phyloP scores from a whole-genome alignment of 2,797 vertebrate species.

The Sebastes kiyomatsui region DNA sequence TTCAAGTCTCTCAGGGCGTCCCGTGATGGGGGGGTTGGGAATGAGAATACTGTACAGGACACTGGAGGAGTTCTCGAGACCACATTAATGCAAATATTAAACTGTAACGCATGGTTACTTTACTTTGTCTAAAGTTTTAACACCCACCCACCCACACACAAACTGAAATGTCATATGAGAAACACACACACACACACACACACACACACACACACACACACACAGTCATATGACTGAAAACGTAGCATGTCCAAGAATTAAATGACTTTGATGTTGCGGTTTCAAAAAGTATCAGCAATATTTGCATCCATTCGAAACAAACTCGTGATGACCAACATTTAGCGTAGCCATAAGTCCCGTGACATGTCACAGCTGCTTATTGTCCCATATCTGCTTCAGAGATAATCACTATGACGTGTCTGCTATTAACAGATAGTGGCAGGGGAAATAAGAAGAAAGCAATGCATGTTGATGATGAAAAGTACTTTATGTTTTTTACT shows the following conservation, averaged over 20 bases:
- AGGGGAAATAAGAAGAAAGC: neutral
- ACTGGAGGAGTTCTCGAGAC: conserved; percentile 19
- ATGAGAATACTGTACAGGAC: conserved; percentile 11
- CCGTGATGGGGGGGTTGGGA: neutral
- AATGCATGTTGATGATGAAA: neutral
- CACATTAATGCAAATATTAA: conserved; percentile 66
- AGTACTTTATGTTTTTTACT: neutral
- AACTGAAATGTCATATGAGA: conserved; percentile 41
- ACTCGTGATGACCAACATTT: conserved; percentile 56
- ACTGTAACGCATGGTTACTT: conserved; percentile 72
- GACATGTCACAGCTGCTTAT: conserved; percentile 34
- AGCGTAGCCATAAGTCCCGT: conserved; percentile 17
- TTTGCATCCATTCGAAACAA: conserved; percentile 57
- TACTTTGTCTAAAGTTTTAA: conserved; percentile 43
- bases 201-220: neutral
- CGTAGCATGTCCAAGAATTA: conserved; percentile 49
- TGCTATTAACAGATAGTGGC: neutral
- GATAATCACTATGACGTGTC: neutral
- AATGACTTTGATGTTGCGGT: conserved; percentile 45
- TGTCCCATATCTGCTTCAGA: conserved; percentile 5
- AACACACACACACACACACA: conserved; percentile 15
- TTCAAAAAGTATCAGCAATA: conserved; percentile 45
- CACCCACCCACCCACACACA: conserved; percentile 60
- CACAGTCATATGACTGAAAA: conserved; percentile 71
- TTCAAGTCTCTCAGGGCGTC: neutral